Conservation (phyloP, 2,113 vertebrate genomes). For the Pedetes capensis region DNA sequence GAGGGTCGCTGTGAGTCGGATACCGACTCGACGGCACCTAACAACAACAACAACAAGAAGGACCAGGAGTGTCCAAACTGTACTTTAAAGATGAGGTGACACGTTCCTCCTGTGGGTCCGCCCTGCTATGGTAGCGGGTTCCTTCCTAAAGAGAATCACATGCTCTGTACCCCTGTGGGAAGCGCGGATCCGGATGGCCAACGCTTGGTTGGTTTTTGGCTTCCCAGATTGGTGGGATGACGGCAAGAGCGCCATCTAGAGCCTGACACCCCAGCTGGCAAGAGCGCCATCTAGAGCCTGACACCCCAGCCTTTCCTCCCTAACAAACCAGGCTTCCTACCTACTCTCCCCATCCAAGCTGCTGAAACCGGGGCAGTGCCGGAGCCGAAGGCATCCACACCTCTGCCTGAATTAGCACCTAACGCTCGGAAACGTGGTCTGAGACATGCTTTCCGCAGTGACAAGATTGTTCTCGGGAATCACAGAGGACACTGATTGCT, state of each 20-base stretch:
- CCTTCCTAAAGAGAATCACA: background rate
- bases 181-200: background rate
- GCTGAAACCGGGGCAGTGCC: rapidly evolving
- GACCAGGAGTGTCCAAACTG: too few species aligned
- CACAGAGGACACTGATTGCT: background rate
- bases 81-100: background rate
- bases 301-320: background rate
- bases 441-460: background rate
- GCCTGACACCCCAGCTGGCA: too few species aligned
- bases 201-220: background rate
- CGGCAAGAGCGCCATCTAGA: rapidly evolving
- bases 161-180: background rate
- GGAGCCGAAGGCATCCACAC: background rate
- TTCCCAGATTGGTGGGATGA: background rate
- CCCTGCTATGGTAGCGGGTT: background rate
- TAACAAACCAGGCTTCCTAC: background rate
- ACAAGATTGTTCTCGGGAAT: background rate
- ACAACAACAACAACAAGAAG: too few species aligned
- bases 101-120: background rate
- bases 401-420: background rate
- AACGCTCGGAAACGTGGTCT: background rate
- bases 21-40: too few species aligned
- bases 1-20: too few species aligned
- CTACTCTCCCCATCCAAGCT: background rate
- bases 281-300: rapidly evolving